Conservation (phyloP, 2,888 invertebrate species). For the Calameuta filiformis region DNA sequence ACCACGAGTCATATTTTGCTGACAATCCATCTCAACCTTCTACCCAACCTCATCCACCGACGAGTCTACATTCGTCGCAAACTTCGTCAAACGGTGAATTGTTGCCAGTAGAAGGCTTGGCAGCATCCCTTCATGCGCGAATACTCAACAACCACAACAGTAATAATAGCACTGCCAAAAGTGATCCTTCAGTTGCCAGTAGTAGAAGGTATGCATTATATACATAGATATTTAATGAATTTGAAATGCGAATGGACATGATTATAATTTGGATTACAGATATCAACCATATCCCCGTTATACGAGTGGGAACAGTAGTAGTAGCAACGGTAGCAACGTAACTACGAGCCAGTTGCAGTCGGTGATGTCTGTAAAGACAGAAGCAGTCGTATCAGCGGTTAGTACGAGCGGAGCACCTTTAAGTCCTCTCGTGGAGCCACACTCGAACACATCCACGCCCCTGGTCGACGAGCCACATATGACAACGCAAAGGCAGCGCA, state of each 20-base stretch:
- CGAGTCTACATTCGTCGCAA: constrained; percentile 52
- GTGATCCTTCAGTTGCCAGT: constrained; percentile 45
- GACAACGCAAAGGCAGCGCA: constrained; percentile 59
- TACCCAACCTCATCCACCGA: constrained; percentile 58
- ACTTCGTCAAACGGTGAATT: constrained; percentile 55
- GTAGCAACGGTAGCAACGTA: constrained; percentile 37
- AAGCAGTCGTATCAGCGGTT: constrained; percentile 54
- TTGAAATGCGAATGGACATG: not conserved
- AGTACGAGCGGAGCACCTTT: constrained; percentile 68
- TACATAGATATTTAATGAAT: constrained; percentile 10
- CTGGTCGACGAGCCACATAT: constrained; percentile 70
- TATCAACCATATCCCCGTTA: constrained; percentile 62
- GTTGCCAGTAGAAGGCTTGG: constrained; percentile 74
- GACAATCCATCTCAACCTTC: constrained; percentile 67
- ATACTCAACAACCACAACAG: constrained; percentile 75
- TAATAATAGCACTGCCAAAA: constrained; percentile 48
- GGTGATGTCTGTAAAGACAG: constrained; percentile 54
- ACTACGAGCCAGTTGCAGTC: constrained; percentile 49
- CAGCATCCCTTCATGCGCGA: constrained; percentile 84
- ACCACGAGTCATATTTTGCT: constrained; percentile 77
- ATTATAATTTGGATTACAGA: constrained; percentile 33
- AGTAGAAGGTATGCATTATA: constrained; percentile 44
- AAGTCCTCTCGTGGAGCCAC: constrained; percentile 72
- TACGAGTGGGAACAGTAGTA: constrained; percentile 44
- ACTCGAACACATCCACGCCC: constrained; percentile 76